Base-by-base conservation (phyloP, 2,888 invertebrate species). In the Cyaniris semiargus region DNA sequence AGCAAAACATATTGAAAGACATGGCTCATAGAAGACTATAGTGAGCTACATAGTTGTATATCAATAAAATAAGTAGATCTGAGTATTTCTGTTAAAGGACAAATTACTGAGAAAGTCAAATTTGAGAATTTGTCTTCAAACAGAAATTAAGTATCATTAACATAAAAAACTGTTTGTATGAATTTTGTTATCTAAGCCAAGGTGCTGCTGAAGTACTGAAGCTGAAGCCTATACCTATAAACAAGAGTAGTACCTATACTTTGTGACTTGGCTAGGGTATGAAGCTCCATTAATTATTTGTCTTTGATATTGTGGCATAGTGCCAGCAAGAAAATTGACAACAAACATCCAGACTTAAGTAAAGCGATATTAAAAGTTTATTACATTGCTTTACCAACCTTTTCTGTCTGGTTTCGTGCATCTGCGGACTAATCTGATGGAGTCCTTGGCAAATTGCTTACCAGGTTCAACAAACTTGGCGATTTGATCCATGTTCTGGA, bases 361-460 rank as follows among this genome's bases (percentile, higher is more conserved):
- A 58, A 21, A 71, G 44, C 44, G 10, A 44, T 27, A n/a, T 56
- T 75, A 44, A 15, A 23, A 38, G 10, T 21, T n/a, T n/a, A 34
- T 34, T 27, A 18, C 1, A 15, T 58, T 23, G 71, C 70, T 38
- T 18, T 44, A 82, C 81, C 78, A 93, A 98, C 98, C 98, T 97
- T 98, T 98, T 87, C 99, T 96, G 90, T 99, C 99, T 77, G 99
- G 99, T 93, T 99, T 99, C 78, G 99, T 99, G 94, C 99, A 99
- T 90, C 99, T 97, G 93, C 99, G 99, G 66, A 99, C 98, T 87
- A 99, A 95, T 94, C 99, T 96, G 86, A 99, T 96, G 48, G 99
- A 99, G 92, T 99, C 99, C 95, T 99, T 99, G 86, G 98, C 96
- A 91, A 99, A 99, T 89, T 98, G 97, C 89, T 97, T 97, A 82